A percentile compares a stretch with the other conserved stretches of the same genome.
Conservation (phyloP, 2,113 vertebrate genomes). For the Oryctolagus cuniculus region DNA sequence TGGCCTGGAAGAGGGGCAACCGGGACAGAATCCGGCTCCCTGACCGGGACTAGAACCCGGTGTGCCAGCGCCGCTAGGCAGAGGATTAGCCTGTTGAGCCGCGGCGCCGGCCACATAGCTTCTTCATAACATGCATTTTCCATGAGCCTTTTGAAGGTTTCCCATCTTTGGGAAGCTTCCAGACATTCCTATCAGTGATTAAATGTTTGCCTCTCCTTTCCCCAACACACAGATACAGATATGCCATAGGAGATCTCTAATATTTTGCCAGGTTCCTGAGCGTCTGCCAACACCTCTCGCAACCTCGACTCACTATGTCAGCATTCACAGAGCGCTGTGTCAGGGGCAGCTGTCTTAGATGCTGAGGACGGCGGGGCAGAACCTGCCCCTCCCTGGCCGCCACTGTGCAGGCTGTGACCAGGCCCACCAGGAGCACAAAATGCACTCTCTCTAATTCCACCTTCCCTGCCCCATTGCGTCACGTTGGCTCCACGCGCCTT, state of each 20-base stretch:
- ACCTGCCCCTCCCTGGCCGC: background rate
- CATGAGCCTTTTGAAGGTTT: too few relatives aligned
- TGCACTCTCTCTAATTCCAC: too few relatives aligned
- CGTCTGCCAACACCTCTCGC: background rate
- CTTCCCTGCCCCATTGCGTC: background rate
- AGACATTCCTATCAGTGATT: background rate
- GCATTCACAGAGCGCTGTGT: background rate
- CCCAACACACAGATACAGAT: background rate
- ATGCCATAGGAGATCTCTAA: background rate
- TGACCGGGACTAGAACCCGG: too few relatives aligned
- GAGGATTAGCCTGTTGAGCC: too few relatives aligned
- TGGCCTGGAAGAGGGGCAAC: too few relatives aligned
- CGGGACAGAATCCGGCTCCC: too few relatives aligned
- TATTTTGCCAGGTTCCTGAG: background rate
- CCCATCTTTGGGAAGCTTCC: background rate
- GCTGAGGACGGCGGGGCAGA: accelerated
- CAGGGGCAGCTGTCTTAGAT: accelerated
- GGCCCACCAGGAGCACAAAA: too few relatives aligned
- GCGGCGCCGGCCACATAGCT: too few relatives aligned
- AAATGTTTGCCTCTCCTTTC: background rate
- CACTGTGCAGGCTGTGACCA: background rate
- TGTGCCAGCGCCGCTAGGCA: too few relatives aligned
- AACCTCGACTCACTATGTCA: background rate
- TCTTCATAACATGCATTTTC: too few relatives aligned
- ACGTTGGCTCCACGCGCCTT: accelerated